These are phyloP conservation scores for Drosophila takahashii DNA, from an alignment of 1,140 invertebrate genomes.

Conservation along the genomic window DNA sequence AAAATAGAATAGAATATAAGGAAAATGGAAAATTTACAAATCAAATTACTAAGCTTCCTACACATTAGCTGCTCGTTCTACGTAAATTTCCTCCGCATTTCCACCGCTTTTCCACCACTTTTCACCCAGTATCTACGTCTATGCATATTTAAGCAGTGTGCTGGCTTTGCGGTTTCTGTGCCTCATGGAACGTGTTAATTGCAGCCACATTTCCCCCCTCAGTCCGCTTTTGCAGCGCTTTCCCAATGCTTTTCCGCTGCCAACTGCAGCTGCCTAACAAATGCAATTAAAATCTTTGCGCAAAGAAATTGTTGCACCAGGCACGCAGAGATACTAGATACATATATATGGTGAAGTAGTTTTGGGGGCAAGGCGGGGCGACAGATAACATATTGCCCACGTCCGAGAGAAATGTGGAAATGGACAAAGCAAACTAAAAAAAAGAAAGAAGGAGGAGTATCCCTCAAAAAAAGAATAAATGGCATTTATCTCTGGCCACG, in stretches of 20 bases:
- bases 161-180: slow-evolving; percentile 50
- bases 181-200: slow-evolving; percentile 66
- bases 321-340: slow-evolving; percentile 11
- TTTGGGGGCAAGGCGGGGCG: slow-evolving; percentile 1
- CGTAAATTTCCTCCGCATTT: background rate
- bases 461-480: slow-evolving; percentile 12
- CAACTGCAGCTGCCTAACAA: slow-evolving; percentile 53
- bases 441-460: background rate
- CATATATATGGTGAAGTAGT: slow-evolving; percentile 5
- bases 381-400: slow-evolving; percentile 63
- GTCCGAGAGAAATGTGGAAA: slow-evolving; percentile 14
- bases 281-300: slow-evolving; percentile 76
- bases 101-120: background rate
- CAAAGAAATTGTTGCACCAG: slow-evolving; percentile 42
- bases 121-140: slow-evolving; percentile 2
- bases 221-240: background rate
- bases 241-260: slow-evolving; percentile 15
- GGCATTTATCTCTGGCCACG: slow-evolving; percentile 38
- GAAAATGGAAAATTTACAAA: slow-evolving; percentile 42
- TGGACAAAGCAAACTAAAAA: slow-evolving; percentile 10
- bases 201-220: slow-evolving; percentile 26
- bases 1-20: background rate
- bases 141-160: slow-evolving; percentile 60
- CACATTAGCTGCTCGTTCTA: slow-evolving; percentile 23
- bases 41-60: slow-evolving; percentile 50